Evolutionary conservation across 2,113 vertebrate species (phyloP).

Genomic region (Perccottus glenii): DNA sequence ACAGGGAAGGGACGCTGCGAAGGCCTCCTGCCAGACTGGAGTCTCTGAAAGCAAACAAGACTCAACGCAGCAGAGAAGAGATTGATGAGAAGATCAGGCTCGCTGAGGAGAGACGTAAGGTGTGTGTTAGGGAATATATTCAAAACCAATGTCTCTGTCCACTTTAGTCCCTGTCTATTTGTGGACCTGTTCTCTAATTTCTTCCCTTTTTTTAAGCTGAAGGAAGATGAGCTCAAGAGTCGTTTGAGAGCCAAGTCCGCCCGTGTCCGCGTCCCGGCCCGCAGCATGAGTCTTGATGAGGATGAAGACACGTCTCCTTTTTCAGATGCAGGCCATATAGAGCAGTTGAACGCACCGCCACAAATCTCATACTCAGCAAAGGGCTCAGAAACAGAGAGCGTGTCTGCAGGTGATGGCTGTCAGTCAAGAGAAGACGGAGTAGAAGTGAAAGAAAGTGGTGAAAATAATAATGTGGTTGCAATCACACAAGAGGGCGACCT

Average conservation of each 20-base stretch:
- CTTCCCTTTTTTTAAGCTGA: constrained; percentile 57
- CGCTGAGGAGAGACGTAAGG: constrained; percentile 78
- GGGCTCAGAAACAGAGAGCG: background rate
- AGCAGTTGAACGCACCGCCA: background rate
- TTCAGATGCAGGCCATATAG: background rate
- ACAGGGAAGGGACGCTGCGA: constrained; percentile 42
- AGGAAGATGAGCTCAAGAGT: constrained; percentile 78
- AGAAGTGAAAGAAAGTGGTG: background rate
- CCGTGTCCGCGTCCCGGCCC: constrained; percentile 22
- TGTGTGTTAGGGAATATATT: background rate
- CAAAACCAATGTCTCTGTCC: no score
- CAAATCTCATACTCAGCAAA: background rate
- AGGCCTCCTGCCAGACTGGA: constrained; percentile 82
- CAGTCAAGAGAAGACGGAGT: constrained; percentile 22
- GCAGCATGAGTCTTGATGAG: background rate
- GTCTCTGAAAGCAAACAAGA: constrained; percentile 77
- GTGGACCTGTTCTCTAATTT: background rate
- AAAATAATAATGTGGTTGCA: background rate
- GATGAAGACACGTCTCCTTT: constrained; percentile 1
- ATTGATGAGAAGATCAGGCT: constrained; percentile 80
- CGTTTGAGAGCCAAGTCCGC: constrained; percentile 72
- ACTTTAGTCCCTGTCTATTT: background rate
- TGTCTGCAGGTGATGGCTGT: background rate
- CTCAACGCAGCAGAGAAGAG: constrained; percentile 72
- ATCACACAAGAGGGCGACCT: background rate